Evolutionary conservation across 2,113 vertebrate genomes (phyloP), one percentile per base, ranked within the genome.

Genomic region (Oostethus manadensis): DNA sequence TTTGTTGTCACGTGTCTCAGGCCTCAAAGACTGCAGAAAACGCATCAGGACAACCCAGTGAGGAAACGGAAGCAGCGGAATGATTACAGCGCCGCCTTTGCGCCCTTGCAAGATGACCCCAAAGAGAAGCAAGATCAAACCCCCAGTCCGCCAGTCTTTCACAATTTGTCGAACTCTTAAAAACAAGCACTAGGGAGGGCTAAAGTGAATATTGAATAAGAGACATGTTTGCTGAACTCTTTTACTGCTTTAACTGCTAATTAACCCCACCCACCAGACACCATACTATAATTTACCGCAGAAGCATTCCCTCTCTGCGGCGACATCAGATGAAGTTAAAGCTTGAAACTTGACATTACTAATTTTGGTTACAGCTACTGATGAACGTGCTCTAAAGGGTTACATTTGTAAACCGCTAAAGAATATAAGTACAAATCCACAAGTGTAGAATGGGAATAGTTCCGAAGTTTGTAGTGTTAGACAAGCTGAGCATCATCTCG

Each of bases 21-120:
- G 96, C 96, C 66, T 94, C 95, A 61, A 96, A 94, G 88, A 96
- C 92, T 0, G 95, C 91, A 6, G 94, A 95, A 77, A 94, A 91
- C 0, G 94, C 94, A 62, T 94, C 93, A 11, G 95, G 92, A 66
- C 93, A 94, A 68, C 90, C 92, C 1, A 56, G 66, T 6, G 83
- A 87, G 60, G 93, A 94, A 69, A 94, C 91, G 15, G 91, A 93
- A 83, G 90, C 92, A 1, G 93, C 89, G n/a, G 92, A 96, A 76
- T 96, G 90, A 69, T 70, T 23, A 64, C 38, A 2, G 80, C 8
- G 56, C 87, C 83, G 82, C 76, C 64, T 69, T 75, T 71, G 38
- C 14, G 10, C 60, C 70, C 64, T 68, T 54, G 55, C 63, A 78
- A 70, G 56, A 78, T 68, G 56, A 81, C 68, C 62, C 70, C 76